phyloP scores from a whole-genome alignment of 2,888 invertebrate species.

The Brenthis ino region DNA sequence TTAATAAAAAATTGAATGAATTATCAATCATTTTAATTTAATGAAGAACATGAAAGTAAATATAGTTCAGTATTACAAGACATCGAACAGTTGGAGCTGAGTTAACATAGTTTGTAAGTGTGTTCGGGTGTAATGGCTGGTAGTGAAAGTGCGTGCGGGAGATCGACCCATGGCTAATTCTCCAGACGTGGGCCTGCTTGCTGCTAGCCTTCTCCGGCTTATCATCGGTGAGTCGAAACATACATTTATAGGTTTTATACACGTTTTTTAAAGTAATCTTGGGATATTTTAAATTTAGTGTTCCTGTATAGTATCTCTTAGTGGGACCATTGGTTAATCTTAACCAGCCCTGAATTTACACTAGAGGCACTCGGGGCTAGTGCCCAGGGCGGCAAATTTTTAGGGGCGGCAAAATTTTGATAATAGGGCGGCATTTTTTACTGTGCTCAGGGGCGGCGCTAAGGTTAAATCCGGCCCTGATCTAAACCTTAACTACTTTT shows the following conservation, averaged over 20 bases:
- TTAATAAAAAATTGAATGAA: conserved; percentile 31
- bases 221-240: conserved; percentile 82
- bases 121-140: conserved; percentile 64
- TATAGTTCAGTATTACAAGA: conserved; percentile 14
- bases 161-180: conserved; percentile 82
- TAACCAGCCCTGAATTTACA: too few species aligned
- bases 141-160: conserved; percentile 57
- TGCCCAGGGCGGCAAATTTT: too few species aligned
- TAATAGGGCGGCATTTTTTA: too few species aligned
- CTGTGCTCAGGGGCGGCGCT: too few species aligned
- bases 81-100: conserved; percentile 35
- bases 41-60: conserved; percentile 22
- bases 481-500: too few species aligned
- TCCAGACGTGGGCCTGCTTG: conserved; percentile 82
- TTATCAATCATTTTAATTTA: conserved; percentile 21
- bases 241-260: neutral
- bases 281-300: too few species aligned
- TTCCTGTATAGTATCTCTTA: too few species aligned
- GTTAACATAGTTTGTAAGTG: conserved; percentile 38
- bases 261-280: neutral
- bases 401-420: too few species aligned
- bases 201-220: conserved; percentile 83
- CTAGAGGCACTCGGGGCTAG: too few species aligned
- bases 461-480: too few species aligned
- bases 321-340: too few species aligned